These are phyloP conservation scores for Hyles lineata DNA, from an alignment of 2,888 invertebrate species.

Conservation along the genomic window DNA sequence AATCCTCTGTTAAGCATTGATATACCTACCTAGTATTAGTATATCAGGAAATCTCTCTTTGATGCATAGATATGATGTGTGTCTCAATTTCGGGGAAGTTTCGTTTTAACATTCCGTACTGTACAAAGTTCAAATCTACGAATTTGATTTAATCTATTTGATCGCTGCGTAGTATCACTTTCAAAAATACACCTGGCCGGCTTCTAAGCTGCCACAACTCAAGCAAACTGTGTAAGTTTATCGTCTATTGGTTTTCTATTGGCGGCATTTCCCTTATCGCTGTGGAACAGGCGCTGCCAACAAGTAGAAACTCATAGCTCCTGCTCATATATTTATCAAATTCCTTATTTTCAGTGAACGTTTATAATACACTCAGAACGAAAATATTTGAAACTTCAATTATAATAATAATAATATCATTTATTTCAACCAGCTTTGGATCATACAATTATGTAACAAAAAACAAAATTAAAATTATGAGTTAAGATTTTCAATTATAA, in stretches of 20 bases:
- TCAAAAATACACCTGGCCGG: conserved; percentile 27
- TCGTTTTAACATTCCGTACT: neutral
- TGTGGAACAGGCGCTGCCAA: conserved; percentile 36
- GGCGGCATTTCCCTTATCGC: conserved; percentile 43
- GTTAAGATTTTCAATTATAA: too few relatives aligned
- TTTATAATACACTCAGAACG: too few relatives aligned
- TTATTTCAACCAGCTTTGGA: too few relatives aligned
- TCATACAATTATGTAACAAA: too few relatives aligned
- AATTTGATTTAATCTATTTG: neutral
- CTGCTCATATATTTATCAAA: neutral
- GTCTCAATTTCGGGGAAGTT: too few relatives aligned
- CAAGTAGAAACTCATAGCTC: neutral
- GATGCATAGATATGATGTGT: too few relatives aligned
- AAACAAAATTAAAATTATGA: too few relatives aligned
- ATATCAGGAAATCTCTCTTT: neutral
- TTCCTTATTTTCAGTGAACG: neutral
- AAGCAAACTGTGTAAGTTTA: conserved; percentile 35
- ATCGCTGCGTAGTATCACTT: neutral
- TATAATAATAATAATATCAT: too few relatives aligned
- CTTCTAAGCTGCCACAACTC: conserved; percentile 6
- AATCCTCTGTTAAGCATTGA: too few relatives aligned
- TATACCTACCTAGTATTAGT: too few relatives aligned
- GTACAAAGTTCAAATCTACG: neutral
- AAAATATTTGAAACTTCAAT: neutral
- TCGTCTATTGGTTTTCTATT: conserved; percentile 41